Evolutionary conservation across 2,888 invertebrate genomes (phyloP), one percentile per base, ranked within the genome.

Genomic region (Panzeria rudis): DNA sequence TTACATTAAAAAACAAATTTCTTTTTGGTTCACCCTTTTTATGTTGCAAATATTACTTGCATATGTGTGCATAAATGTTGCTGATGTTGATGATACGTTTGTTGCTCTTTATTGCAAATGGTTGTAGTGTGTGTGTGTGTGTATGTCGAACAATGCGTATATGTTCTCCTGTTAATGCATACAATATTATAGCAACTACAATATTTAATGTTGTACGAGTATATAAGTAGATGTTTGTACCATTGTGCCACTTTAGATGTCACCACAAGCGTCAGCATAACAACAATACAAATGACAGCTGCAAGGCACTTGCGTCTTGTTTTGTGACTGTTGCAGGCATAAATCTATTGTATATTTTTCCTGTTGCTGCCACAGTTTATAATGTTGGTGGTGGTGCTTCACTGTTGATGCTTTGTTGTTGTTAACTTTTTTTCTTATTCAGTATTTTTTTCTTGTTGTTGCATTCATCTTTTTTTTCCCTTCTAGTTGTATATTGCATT

Each of bases 201-300:
- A 4, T 29, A 4, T 71, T 44, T 47, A 47, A 20, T 77, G 38
- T 41, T 23, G 20, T 23, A 11, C 17, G 32, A 9, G 61, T 66
- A 47, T 69, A 54, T 29, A 29, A 29, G 29, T 29, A 29, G 29
- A 29, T 61, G 64, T 61, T 69, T 73, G 29, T 72, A 54, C 9
- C 50, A 61, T 59, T 68, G 82, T 73, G 78, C 83, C 84, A 84
- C 80, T 84, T 84, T 76, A 81, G 72, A 84, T 81, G 80, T 80
- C 80, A 84, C 84, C 84, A 81, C 84, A 84, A 84, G 84, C 84
- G 84, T 84, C 84, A 76, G 80, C 54, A 84, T 80, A 73, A 86
- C 83, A 86, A 86, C 83, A 86, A 86, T 83, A 86, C 83, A 86
- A 81, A 86, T 86, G 86, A 81, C 83, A 83, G 77, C 86, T 83